Evolutionary conservation across 2,113 vertebrate species (phyloP).

Genomic region (Carlito syrichta): DNA sequence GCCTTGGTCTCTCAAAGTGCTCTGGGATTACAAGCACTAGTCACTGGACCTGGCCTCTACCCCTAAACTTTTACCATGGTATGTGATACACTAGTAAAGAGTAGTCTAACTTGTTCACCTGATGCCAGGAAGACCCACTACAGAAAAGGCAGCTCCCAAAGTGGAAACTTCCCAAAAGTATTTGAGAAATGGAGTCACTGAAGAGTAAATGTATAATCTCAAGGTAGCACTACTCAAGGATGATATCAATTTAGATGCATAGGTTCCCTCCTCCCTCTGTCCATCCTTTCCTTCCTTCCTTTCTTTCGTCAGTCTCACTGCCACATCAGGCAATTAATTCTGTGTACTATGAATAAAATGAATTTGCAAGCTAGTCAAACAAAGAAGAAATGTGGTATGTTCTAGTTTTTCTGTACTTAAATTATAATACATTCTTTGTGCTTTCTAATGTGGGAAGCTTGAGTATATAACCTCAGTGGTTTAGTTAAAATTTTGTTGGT

Average conservation of each 20-base stretch:
- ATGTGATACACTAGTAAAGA: background rate
- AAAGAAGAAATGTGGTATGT: background rate
- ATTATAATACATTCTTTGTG: background rate
- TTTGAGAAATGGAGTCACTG: background rate
- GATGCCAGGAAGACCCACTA: background rate
- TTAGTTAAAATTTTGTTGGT: background rate
- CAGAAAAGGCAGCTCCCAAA: background rate
- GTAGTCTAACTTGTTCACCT: background rate
- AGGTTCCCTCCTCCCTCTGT: background rate
- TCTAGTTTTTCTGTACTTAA: background rate
- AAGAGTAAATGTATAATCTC: background rate
- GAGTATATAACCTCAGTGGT: background rate
- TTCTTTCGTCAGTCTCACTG: background rate
- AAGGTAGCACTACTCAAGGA: too few relatives aligned
- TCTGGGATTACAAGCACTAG: too few relatives aligned
- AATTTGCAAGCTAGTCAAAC: background rate
- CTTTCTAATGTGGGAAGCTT: background rate
- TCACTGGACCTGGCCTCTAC: too few relatives aligned
- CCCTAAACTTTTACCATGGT: background rate
- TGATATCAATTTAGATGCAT: background rate
- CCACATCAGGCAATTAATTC: background rate
- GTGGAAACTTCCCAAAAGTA: background rate
- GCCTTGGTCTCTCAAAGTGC: too few relatives aligned
- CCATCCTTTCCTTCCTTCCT: background rate
- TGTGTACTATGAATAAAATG: background rate